Evolutionary conservation across 2,888 invertebrate genomes (phyloP), one percentile per base, ranked within the genome.

Genomic region (Epiperipatus broadwayi): DNA sequence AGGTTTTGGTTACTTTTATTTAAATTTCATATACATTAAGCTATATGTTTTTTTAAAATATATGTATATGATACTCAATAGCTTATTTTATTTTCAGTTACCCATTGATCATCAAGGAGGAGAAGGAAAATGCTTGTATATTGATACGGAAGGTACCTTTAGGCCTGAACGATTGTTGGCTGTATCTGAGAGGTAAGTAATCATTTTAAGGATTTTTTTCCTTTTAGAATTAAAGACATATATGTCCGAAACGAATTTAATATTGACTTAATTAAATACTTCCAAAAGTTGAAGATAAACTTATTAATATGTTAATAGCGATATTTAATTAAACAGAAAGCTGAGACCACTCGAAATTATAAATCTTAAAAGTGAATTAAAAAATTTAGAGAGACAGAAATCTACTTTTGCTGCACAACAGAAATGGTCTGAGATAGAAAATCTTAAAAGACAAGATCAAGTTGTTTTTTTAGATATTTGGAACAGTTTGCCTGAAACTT

Each of bases 81-180:
- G 14, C 10, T 16, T 25, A 38, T 37, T 43, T 43, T 36, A 35
- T 52, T 53, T 60, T 18, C 57, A 80, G 73, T 61, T 99, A 39
- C 95, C 97, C 0, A 78, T 95, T 43, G 91, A 93, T 49, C 78
- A 79, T 64, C 84, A 81, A n/a, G 97, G 97, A 0, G 97, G 91
- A 0, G 97, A 99, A 66, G 97, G 97, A 2, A 97, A 93, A 59
- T 93, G 93, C 53, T 65, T 99, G 53, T 99, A 93, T 60, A 80
- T 99, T 45, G 97, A 99, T 56, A 93, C 97, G 0, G 97, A 99
- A 56, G 89, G 89, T 16, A 93, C 91, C 0, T 97, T 97, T 56
- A 68, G 97, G 4, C 95, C 97, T 0, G 95, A 97, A 65, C 67
- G 97, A 32, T 59, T 97, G 39, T 64, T 93, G 16, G 83, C 91